Conservation (phyloP, 2,888 invertebrate genomes). For the Villa cingulata region DNA sequence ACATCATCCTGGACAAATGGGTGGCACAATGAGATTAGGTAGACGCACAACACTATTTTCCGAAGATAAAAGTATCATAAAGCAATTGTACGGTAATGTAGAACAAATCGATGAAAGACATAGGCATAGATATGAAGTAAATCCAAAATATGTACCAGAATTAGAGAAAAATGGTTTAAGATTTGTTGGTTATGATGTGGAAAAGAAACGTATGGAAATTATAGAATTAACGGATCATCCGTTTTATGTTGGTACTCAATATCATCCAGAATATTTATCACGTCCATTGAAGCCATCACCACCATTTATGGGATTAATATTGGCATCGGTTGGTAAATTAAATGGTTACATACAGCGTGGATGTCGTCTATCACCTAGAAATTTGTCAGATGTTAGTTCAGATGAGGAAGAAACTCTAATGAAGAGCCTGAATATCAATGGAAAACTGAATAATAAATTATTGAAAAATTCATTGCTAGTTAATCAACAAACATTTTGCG, state of each 20-base stretch:
- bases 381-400: slow-evolving; percentile 62
- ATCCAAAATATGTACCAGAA: slow-evolving; percentile 66
- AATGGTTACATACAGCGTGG: slow-evolving; percentile 56
- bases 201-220: slow-evolving; percentile 88
- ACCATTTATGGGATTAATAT: slow-evolving; percentile 85
- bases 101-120: slow-evolving; percentile 84
- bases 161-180: slow-evolving; percentile 71
- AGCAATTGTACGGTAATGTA: slow-evolving; percentile 62
- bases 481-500: no score
- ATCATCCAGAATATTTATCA: slow-evolving; percentile 94
- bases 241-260: slow-evolving; percentile 92
- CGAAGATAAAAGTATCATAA: slow-evolving; percentile 42
- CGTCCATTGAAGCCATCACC: slow-evolving; percentile 85
- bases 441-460: no score
- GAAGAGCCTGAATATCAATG: slow-evolving; percentile 12
- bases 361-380: slow-evolving; percentile 59
- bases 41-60: slow-evolving; percentile 75
- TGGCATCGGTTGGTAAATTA: slow-evolving; percentile 77
- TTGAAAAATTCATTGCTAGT: background rate
- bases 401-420: slow-evolving; percentile 31
- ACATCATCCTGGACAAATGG: slow-evolving; percentile 82
- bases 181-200: slow-evolving; percentile 77
- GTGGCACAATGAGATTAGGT: slow-evolving; percentile 98
- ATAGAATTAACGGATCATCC: slow-evolving; percentile 75
- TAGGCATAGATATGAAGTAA: slow-evolving; percentile 94